Evolutionary conservation across 2,888 invertebrate genomes (phyloP).

Genomic region (Orthosia gothica): DNA sequence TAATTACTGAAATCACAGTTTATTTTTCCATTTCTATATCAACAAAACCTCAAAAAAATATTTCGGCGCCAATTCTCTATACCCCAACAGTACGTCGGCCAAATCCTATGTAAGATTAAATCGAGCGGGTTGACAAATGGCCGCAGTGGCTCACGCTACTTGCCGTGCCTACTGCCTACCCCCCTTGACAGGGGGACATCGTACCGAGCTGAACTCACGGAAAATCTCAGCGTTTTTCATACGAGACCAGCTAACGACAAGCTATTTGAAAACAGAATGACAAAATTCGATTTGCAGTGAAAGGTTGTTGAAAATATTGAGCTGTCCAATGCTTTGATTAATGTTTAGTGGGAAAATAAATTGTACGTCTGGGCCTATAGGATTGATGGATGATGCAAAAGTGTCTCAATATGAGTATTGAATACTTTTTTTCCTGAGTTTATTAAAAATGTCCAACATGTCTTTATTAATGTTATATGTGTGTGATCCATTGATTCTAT

Average conservation of each 20-base stretch:
- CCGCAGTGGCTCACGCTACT: conserved; percentile 69
- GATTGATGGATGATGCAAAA: too few species aligned
- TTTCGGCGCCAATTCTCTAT: conserved; percentile 53
- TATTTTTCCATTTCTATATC: not conserved
- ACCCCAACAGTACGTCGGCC: conserved; percentile 66
- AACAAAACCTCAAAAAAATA: not conserved
- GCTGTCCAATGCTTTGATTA: not conserved
- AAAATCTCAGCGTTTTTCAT: conserved; percentile 52
- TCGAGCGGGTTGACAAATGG: conserved; percentile 73
- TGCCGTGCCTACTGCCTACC: conserved; percentile 65
- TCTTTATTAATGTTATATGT: too few species aligned
- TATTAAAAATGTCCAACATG: too few species aligned
- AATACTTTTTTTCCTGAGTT: not conserved
- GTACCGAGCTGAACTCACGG: conserved; percentile 20
- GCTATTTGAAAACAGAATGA: conserved; percentile 24
- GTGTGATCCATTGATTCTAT: too few species aligned
- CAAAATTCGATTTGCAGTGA: conserved; percentile 40
- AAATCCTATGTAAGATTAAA: conserved; percentile 65
- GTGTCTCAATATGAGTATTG: not conserved
- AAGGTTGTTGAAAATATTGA: not conserved
- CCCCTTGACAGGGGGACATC: conserved; percentile 33
- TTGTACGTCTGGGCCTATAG: too few species aligned
- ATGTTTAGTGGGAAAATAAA: not conserved
- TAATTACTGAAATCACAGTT: too few species aligned
- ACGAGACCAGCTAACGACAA: conserved; percentile 19